A percentile compares a stretch with the other conserved stretches of the same genome.
Evolutionary conservation across 2,113 vertebrate genomes (phyloP).

Genomic region (Hirundichthys speculiger): DNA sequence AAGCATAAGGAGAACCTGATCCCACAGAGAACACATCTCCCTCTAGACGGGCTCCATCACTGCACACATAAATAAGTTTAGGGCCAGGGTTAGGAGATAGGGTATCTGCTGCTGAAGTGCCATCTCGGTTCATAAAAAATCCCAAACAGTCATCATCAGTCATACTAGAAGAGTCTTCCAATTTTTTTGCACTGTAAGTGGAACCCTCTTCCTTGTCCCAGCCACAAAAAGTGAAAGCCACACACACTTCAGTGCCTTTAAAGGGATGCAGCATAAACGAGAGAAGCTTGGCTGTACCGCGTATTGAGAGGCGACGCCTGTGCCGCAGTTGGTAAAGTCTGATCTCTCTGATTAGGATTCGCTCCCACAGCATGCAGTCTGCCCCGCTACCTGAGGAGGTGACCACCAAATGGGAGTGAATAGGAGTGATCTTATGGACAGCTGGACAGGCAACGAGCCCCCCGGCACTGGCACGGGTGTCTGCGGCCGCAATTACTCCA

Average conservation of each 20-base stretch:
- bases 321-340: conserved; percentile 81
- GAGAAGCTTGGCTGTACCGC: conserved; percentile 82
- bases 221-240: conserved; percentile 85
- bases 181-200: background rate
- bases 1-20: conserved; percentile 89
- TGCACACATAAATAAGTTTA: conserved; percentile 85
- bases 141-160: conserved; percentile 5
- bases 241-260: conserved; percentile 84
- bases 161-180: conserved; percentile 10
- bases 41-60: conserved; percentile 82
- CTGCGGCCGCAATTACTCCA: conserved; percentile 86
- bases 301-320: conserved; percentile 77
- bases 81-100: conserved; percentile 68
- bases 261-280: conserved; percentile 82
- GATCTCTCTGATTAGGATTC: conserved; percentile 80
- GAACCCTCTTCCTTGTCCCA: conserved; percentile 74
- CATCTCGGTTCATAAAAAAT: conserved; percentile 8
- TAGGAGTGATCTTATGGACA: conserved; percentile 81
- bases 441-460: conserved; percentile 79
- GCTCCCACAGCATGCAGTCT: conserved; percentile 83
- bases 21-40: conserved; percentile 85
- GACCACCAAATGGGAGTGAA: conserved; percentile 84
- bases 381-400: conserved; percentile 86
- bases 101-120: background rate
- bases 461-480: conserved; percentile 84